Conservation (phyloP, 1,140 invertebrate species). For the Megathymus violae region DNA sequence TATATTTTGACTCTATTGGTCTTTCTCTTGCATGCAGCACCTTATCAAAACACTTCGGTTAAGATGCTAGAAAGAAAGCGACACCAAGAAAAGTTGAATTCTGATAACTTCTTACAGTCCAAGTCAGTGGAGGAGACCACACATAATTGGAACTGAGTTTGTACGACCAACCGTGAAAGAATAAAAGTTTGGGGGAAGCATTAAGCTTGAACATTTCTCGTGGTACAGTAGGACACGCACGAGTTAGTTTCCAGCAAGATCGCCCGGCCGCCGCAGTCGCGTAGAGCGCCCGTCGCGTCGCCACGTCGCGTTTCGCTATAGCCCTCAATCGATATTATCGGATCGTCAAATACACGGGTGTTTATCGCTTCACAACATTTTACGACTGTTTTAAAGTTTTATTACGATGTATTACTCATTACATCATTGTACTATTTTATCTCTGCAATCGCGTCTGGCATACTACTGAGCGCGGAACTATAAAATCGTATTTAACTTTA, state of each 20-base stretch:
- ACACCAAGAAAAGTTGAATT: no score
- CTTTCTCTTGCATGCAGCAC: no score
- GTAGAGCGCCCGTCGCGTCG: conserved; percentile 57
- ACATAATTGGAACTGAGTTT: background rate
- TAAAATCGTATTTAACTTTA: background rate
- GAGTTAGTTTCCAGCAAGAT: conserved; percentile 47
- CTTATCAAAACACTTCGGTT: no score
- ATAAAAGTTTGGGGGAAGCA: conserved; percentile 7
- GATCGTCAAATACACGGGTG: conserved; percentile 50
- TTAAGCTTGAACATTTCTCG: conserved; percentile 5
- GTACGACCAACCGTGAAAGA: background rate
- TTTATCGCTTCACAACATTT: conserved; percentile 60
- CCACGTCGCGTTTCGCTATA: conserved; percentile 48
- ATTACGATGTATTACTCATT: conserved; percentile 40
- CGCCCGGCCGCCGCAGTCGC: conserved; percentile 60
- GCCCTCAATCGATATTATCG: conserved; percentile 64
- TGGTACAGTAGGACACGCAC: conserved; percentile 35
- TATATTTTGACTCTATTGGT: no score
- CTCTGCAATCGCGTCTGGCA: no score
- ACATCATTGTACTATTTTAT: conserved; percentile 28
- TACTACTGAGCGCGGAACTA: background rate
- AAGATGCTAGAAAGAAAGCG: no score
- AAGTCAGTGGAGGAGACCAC: background rate
- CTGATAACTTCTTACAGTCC: no score
- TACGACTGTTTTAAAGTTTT: conserved; percentile 60